Base-by-base conservation (phyloP, 1,140 invertebrate genomes). In the Drosophila prosaltans region DNA sequence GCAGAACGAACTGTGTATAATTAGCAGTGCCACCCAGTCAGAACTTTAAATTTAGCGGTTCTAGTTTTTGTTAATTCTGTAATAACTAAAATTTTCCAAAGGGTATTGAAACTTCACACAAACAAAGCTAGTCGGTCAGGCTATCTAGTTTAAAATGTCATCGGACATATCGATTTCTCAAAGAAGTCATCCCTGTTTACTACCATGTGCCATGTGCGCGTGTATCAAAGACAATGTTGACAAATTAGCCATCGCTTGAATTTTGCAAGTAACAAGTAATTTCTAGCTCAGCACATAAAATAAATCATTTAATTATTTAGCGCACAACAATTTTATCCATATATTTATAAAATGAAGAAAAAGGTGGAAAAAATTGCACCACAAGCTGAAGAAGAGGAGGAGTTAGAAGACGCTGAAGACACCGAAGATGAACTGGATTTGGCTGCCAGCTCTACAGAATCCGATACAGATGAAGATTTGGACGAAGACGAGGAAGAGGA, bases 371-470 rank as follows among this genome's bases (percentile, higher is more conserved):
- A 51, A 26, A 51, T 8, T 26, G 21, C n/a, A 2, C 8, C 9
- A 10, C 26, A 51, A 26, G 8, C 10, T 3, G 45, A 51, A 51
- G 8, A 51, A 24, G 3, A 51, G 21, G 58, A 73, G 21, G 69
- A 74, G 26, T 54, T 45, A 11, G 67, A 68, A 28, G 51, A 48
- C 3, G 72, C 1, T 24, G 45, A 51, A 10, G 45, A 51, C 2
- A n/a, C 11, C 3, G 66, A 78, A 40, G 59, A 48, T 6, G 72
- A 83, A 40, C 7, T 71, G 43, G 85, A 89, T 41, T 69, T 90
- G 55, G 78, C 43, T 11, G 88, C 69, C 48, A 90, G 85, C 61
- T 77, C 73, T 4, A 88, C 85, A 24, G 90, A 91, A 30, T 85
- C 81, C 10, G 83, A 62, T 16, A 62, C 61, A 3, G 66, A 59